Conservation (phyloP, 2,797 vertebrate genomes). For the Protonibea diacanthus region DNA sequence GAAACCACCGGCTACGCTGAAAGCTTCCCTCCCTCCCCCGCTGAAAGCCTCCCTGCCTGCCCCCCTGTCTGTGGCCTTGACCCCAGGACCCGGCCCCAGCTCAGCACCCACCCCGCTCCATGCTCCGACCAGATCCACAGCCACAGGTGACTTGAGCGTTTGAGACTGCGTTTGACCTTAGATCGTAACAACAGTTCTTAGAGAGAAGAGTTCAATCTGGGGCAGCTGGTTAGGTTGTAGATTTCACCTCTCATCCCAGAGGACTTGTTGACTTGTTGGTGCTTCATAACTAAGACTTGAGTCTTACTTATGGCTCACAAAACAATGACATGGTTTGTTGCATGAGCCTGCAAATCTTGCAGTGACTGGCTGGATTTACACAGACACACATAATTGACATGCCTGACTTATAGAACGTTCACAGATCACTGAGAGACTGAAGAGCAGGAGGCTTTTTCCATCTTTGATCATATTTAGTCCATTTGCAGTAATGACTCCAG, state of each 20-base stretch:
- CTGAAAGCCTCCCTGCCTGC: conserved; percentile 65
- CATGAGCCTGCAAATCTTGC: too few relatives aligned
- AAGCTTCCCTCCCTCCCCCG: conserved; percentile 61
- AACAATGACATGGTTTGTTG: too few relatives aligned
- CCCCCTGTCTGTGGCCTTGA: conserved; percentile 35
- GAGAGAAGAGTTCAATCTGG: too few relatives aligned
- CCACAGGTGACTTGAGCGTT: conserved; percentile 52
- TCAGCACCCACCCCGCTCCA: conserved; percentile 45
- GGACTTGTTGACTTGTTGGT: too few relatives aligned
- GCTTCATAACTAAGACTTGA: not conserved
- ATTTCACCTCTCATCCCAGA: too few relatives aligned
- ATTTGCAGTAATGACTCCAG: not conserved
- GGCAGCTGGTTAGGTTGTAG: too few relatives aligned
- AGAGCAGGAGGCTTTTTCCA: not conserved
- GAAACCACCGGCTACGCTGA: conserved; percentile 55
- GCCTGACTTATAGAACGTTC: not conserved
- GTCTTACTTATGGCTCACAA: not conserved
- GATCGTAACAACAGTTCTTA: not conserved
- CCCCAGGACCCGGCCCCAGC: conserved; percentile 47
- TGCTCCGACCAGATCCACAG: conserved; percentile 10
- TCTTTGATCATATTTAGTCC: not conserved
- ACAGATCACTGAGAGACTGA: not conserved
- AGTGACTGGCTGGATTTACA: too few relatives aligned
- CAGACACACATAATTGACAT: not conserved
- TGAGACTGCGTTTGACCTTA: not conserved